Evolutionary conservation across 1,140 invertebrate species (phyloP).

Genomic region (Heliconius himera): DNA sequence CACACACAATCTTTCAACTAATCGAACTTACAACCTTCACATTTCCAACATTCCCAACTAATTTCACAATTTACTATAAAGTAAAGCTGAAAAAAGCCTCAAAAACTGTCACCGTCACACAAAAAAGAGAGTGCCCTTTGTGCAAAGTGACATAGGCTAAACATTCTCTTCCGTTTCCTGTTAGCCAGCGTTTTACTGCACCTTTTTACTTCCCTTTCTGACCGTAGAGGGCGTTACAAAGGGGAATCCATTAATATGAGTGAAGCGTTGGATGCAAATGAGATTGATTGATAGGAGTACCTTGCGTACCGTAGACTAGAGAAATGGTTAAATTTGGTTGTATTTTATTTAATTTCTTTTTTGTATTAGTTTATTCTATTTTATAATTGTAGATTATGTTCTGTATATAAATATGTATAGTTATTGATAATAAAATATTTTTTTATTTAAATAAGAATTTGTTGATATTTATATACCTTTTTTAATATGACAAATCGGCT

Average conservation of each 20-base stretch:
- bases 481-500: too few relatives aligned
- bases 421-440: too few relatives aligned
- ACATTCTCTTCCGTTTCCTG: slow-evolving; percentile 15
- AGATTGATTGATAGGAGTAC: slow-evolving; percentile 41
- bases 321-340: background rate
- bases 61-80: too few relatives aligned
- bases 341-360: background rate
- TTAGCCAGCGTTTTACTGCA: slow-evolving; percentile 17
- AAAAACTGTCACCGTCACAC: background rate
- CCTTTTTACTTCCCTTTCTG: slow-evolving; percentile 9
- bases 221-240: slow-evolving; percentile 36
- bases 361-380: background rate
- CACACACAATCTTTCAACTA: too few relatives aligned
- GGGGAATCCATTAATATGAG: slow-evolving; percentile 44
- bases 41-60: too few relatives aligned
- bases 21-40: too few relatives aligned
- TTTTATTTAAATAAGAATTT: background rate
- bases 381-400: background rate
- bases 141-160: slow-evolving; percentile 21
- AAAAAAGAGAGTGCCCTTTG: slow-evolving; percentile 12
- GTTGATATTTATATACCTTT: background rate
- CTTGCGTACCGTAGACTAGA: slow-evolving; percentile 34
- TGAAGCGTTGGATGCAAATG: slow-evolving; percentile 36
- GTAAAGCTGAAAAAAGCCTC: background rate
- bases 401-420: too few relatives aligned